Evolutionary conservation across 2,113 vertebrate species (phyloP), one percentile per base, ranked within the genome.

Genomic region (Peromyscus polionotus): DNA sequence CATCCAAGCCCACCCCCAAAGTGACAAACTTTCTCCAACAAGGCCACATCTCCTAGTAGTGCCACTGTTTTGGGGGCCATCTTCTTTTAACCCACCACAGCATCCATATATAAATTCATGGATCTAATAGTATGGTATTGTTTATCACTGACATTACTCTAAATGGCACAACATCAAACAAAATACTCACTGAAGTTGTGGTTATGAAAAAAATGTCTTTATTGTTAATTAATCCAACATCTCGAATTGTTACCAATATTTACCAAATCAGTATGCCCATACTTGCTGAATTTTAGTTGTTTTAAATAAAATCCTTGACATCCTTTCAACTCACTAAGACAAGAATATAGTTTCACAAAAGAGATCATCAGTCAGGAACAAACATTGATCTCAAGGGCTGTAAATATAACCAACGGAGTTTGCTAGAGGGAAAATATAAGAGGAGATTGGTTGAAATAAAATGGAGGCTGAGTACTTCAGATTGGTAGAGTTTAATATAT

Each of bases 201-300:
- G 5, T 70, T 79, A 83, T 67, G 24, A 65, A 80, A 79, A 95
- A 85, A 85, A 90, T 10, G 16, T n/a, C 42, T 93, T 94, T 73
- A 59, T 42, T 67, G 45, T 87, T 93, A 85, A 75, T 75, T 76
- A 91, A 92, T 48, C 10, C 26, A 65, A 59, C 12, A 61, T 83
- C 54, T 81, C 73, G 24, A 81, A 93, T 93, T 95, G 59, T 87
- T 7, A 39, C 45, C 22, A 77, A 54, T 26, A 76, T 94, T 90
- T 3, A 19, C 93, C 51, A 91, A 92, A 77, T 84, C 11, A 70
- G 14, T 26, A 83, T 94, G 93, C 95, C 13, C 14, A 86, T 33
- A 83, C 90, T 86, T 88, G 54, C 70, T 94, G 51, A 94, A 87
- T 95, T 97, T 96, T n/a, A 75, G 16, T 88, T 63, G 8, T 70